Conservation (phyloP, 2,888 invertebrate genomes). For the Matsumyia berberina region DNA sequence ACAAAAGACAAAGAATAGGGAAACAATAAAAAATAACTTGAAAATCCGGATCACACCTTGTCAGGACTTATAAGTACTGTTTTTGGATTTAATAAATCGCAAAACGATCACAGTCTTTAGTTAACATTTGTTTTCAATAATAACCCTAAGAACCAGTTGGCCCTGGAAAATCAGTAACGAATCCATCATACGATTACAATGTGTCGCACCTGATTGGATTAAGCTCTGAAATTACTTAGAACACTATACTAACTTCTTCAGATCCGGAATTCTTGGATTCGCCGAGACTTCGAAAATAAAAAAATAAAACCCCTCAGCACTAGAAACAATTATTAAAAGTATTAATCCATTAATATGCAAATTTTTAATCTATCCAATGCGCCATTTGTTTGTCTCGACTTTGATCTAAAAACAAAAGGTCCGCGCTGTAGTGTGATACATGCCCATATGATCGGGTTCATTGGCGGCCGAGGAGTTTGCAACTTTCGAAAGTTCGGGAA, state of each 20-base stretch:
- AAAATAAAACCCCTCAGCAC: slow-evolving; percentile 5
- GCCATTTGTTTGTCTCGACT: slow-evolving; percentile 5
- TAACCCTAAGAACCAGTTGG: background rate
- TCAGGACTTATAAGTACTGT: too few species aligned
- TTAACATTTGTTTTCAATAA: background rate
- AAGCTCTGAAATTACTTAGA: slow-evolving; percentile 6
- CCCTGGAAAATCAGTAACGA: background rate
- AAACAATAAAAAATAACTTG: too few species aligned
- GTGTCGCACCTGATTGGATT: background rate
- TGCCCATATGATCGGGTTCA: background rate
- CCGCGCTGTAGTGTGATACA: too few species aligned
- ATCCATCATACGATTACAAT: background rate
- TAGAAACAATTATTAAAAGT: too few species aligned
- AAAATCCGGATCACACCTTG: too few species aligned
- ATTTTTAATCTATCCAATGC: slow-evolving; percentile 9
- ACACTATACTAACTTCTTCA: background rate
- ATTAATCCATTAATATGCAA: slow-evolving; percentile 16
- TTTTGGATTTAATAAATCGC: too few species aligned
- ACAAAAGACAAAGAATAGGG: too few species aligned
- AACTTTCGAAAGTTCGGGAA: slow-evolving; percentile 12
- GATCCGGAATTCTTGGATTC: slow-evolving; percentile 9
- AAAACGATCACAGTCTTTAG: too few species aligned
- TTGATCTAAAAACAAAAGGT: slow-evolving; percentile 17
- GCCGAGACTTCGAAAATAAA: too few species aligned
- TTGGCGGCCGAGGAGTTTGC: background rate